Percentiles rank a stretch among this genome's conserved stretches.
phyloP scores from a whole-genome alignment of 2,888 invertebrate genomes.

The Gari tellinella region DNA sequence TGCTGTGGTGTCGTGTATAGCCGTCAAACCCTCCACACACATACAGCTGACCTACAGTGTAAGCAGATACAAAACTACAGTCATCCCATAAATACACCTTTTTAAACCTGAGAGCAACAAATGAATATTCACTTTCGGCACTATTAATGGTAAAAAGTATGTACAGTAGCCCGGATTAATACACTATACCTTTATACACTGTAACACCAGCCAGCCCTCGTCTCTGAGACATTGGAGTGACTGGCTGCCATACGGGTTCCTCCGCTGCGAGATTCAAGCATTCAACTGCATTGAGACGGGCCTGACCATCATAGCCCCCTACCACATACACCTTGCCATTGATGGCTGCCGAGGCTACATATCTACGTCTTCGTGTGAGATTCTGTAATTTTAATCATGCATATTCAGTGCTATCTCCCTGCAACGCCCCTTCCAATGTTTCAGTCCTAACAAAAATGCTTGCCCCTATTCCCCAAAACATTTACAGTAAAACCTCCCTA shows the following conservation, averaged over 20 bases:
- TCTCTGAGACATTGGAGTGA: slow-evolving; percentile 81
- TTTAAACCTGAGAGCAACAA: too few relatives aligned
- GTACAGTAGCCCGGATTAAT: too few relatives aligned
- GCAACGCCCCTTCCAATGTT: too few relatives aligned
- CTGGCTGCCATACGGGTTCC: slow-evolving; percentile 77
- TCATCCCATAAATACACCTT: too few relatives aligned
- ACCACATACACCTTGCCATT: slow-evolving; percentile 81
- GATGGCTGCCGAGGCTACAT: slow-evolving; percentile 82
- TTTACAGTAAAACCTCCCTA: too few relatives aligned
- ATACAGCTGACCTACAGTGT: slow-evolving; percentile 82
- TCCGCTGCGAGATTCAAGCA: slow-evolving; percentile 80
- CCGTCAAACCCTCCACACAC: slow-evolving; percentile 84
- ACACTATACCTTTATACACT: slow-evolving; percentile 82
- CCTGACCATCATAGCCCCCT: slow-evolving; percentile 83
- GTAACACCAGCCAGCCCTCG: slow-evolving; percentile 82
- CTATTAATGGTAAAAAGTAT: too few relatives aligned
- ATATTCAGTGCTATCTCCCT: too few relatives aligned
- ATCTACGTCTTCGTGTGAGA: slow-evolving; percentile 77
- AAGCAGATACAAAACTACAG: too few relatives aligned
- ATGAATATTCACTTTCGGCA: too few relatives aligned
- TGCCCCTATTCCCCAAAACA: too few relatives aligned
- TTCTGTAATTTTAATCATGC: slow-evolving; percentile 68
- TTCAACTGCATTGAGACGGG: slow-evolving; percentile 80
- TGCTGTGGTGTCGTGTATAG: slow-evolving; percentile 80
- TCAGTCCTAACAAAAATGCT: too few relatives aligned